Evolutionary conservation across 64 coral and sea anemone genomes (phyloP).

Genomic region (Montipora capricornis): DNA sequence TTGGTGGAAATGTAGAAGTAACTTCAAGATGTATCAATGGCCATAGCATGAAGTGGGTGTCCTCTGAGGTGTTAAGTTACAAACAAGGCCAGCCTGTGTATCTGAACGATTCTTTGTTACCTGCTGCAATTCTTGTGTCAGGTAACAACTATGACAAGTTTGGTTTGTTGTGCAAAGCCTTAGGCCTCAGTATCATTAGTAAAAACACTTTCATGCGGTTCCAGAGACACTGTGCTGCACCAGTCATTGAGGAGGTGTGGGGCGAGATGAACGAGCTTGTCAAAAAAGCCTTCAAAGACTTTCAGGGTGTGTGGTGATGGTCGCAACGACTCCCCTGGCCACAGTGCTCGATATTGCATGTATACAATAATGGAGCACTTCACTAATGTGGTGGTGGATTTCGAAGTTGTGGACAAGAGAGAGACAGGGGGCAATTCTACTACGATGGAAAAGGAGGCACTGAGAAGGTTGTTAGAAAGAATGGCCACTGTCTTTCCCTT

Average conservation of each 20-base stretch:
- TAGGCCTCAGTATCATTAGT: not conserved
- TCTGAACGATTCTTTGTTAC: conserved; percentile 2
- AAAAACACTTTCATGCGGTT: not conserved
- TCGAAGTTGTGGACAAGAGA: conserved; percentile 34
- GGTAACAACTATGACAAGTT: conserved; percentile 60
- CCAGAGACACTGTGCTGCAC: conserved; percentile 21
- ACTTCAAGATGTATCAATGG: conserved; percentile 25
- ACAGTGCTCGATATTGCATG: conserved; percentile 48
- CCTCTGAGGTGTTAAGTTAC: conserved; percentile 19
- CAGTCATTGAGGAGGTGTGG: conserved; percentile 43
- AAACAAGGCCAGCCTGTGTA: conserved; percentile 16
- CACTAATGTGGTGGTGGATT: conserved; percentile 27
- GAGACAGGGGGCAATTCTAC: conserved; percentile 56
- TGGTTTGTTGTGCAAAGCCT: conserved; percentile 5
- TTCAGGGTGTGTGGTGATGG: conserved; percentile 65
- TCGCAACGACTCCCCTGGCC: conserved; percentile 58
- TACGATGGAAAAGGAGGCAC: conserved; percentile 47
- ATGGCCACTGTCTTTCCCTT: not conserved
- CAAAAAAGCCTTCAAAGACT: not conserved
- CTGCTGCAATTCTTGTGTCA: conserved; percentile 8
- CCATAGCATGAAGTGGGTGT: conserved; percentile 39
- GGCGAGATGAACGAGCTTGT: conserved; percentile 11
- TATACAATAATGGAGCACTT: conserved; percentile 70
- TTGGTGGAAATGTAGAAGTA: not conserved
- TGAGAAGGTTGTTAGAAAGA: conserved; percentile 53